These are phyloP conservation scores for Neolamprologus caudopunctatus DNA, from an alignment of 2,113 vertebrate species.

Conservation along the genomic window DNA sequence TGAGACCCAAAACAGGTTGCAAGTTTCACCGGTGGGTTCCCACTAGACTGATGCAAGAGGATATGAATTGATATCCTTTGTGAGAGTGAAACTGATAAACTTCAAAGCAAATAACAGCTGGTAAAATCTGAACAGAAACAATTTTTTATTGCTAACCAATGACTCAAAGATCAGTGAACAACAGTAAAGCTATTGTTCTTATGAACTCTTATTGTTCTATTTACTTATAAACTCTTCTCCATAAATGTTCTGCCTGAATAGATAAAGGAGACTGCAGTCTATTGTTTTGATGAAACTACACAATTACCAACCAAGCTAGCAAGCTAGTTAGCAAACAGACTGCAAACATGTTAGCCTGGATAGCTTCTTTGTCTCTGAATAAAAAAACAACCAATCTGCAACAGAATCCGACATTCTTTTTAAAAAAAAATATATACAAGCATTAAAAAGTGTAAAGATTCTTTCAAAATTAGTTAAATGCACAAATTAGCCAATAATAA, in stretches of 20 bases:
- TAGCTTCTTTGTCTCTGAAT: not conserved
- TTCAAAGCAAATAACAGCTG: not conserved
- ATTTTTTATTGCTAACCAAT: not conserved
- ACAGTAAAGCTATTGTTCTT: not conserved
- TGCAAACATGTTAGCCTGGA: accelerated
- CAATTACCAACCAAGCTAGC: not conserved
- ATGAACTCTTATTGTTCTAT: not conserved
- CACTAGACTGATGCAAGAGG: not conserved
- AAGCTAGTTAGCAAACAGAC: not conserved
- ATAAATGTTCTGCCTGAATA: not conserved
- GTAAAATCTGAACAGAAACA: not conserved
- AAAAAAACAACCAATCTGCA: not conserved
- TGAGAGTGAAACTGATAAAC: not conserved
- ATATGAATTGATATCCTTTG: not conserved
- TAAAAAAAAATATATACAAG: not conserved
- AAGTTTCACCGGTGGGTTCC: not conserved
- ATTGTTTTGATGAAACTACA: not conserved
- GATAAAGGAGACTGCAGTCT: not conserved
- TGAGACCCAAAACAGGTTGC: not conserved
- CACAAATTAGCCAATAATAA: not conserved
- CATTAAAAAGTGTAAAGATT: not conserved
- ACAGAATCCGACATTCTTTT: not conserved
- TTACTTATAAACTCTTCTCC: not conserved
- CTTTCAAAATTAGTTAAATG: not conserved
- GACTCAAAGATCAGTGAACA: not conserved